Conservation (phyloP, 37 sponge, comb jelly and placozoan species). For the Hexactinellida sp. region DNA sequence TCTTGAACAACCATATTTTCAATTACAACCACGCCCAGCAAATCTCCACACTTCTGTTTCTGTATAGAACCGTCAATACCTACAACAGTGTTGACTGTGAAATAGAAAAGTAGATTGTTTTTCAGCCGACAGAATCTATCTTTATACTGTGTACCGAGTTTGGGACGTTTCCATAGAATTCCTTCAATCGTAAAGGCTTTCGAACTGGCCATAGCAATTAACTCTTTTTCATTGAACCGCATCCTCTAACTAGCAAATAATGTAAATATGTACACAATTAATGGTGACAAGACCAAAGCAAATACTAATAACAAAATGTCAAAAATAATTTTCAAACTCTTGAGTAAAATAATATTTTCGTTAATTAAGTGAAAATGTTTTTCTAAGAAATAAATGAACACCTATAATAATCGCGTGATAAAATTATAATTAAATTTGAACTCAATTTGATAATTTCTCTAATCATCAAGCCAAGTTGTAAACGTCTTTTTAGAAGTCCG, state of each 20-base stretch:
- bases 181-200: background rate
- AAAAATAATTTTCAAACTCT: too few species aligned
- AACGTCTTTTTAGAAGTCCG: too few species aligned
- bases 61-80: background rate
- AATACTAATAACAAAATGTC: too few species aligned
- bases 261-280: too few species aligned
- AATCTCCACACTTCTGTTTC: background rate
- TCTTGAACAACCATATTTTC: constrained; percentile 11
- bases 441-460: too few species aligned
- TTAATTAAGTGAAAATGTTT: too few species aligned
- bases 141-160: background rate
- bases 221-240: background rate
- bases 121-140: background rate
- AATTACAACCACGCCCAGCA: background rate
- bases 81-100: background rate
- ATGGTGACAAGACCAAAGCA: too few species aligned
- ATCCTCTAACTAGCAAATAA: background rate
- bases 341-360: too few species aligned
- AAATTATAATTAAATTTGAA: too few species aligned
- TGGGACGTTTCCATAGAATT: background rate
- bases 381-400: too few species aligned
- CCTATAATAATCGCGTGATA: too few species aligned
- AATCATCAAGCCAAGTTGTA: too few species aligned
- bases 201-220: background rate
- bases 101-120: background rate